These are phyloP conservation scores for Hydraecia micacea DNA, from an alignment of 2,888 invertebrate genomes.

Conservation along the genomic window DNA sequence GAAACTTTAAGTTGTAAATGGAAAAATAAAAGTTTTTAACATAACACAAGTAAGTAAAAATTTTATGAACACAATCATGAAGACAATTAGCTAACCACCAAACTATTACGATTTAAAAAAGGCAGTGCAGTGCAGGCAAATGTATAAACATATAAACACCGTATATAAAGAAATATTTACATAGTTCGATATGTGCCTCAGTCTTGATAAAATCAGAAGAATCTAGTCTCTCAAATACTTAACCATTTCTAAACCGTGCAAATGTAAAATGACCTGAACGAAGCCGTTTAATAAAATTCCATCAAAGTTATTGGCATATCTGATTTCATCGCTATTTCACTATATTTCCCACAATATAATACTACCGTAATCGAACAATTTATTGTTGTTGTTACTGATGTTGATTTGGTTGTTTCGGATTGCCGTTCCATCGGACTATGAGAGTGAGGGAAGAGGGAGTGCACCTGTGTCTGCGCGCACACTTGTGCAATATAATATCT, in stretches of 20 bases:
- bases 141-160: no score
- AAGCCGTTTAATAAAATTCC: slow-evolving; percentile 8
- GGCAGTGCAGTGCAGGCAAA: no score
- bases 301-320: slow-evolving; percentile 43
- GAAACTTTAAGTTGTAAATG: neutral
- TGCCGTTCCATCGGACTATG: no score
- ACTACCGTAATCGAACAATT: neutral
- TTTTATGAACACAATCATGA: neutral
- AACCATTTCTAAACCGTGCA: slow-evolving; percentile 18
- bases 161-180: neutral
- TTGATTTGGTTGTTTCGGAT: no score
- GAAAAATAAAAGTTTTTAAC: neutral
- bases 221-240: slow-evolving; percentile 10
- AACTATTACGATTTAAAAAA: no score
- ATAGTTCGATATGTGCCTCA: neutral
- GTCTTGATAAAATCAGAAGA: neutral
- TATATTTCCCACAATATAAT: slow-evolving; percentile 49
- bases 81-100: neutral
- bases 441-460: no score
- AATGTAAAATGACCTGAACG: slow-evolving; percentile 47
- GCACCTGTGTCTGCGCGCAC: no score
- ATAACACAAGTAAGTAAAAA: neutral
- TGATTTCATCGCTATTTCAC: slow-evolving; percentile 16
- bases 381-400: no score
- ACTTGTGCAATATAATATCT: no score